Base-by-base conservation (phyloP, 2,113 vertebrate species). In the Syngnathus scovelli region DNA sequence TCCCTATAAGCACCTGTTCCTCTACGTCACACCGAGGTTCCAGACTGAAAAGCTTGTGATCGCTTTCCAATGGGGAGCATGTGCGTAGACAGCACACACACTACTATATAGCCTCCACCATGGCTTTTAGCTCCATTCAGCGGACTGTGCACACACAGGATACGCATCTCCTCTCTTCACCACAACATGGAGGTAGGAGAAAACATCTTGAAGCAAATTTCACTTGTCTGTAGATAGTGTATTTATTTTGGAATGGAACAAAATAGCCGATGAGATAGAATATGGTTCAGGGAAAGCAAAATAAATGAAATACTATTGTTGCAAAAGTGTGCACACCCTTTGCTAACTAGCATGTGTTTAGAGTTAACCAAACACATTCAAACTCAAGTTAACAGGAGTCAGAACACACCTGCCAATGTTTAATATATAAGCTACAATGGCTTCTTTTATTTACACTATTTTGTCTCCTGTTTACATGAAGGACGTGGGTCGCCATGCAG, bases 21-120 rank as follows among this genome's bases (percentile, higher is more conserved):
- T 70, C 67, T 21, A 36, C 71, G 78, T 86, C 83, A 83, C 36
- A 15, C 48, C 43, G 49, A 54, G 70, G 79, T 72, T 76, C 75
- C 74, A 59, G 63, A 87, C 75, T 71, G 77, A 87, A 84, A 83
- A 77, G 48, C 83, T 55, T 88, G 85, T 87, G 88, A 91, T 88
- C 66, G 71, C 84, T 88, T 88, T 88, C 79, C 87, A 65, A 74
- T 79, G 72, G 69, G 76, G 60, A 71, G 72, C 55, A 69, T 74
- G 70, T 77, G 75, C 80, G 61, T 69, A 75, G 69, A 63, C 54
- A 66, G 54, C 66, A 66, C 58, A 52, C 60, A 33, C 27, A 3
- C 44, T 37, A 64, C 64, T 79, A 84, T 83, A 79, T 70, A 65
- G 63, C 16, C 58, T 21, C 36, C 62, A 75, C 68, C 41, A 38